phyloP scores from a whole-genome alignment of 2,888 invertebrate genomes.

The Quadroppia sp. region DNA sequence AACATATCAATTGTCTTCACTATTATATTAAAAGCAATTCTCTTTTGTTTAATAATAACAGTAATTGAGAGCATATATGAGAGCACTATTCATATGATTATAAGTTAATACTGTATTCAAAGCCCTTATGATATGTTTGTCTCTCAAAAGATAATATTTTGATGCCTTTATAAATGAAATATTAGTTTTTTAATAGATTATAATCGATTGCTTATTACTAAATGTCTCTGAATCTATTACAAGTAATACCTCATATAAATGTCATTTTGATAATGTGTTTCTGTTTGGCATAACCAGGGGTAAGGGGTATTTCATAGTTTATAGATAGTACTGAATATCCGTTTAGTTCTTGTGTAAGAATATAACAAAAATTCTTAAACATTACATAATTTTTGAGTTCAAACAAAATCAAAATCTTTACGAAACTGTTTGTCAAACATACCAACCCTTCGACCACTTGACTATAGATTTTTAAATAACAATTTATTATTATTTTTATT shows the following conservation, averaged over 20 bases:
- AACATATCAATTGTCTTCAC: constrained; percentile 12
- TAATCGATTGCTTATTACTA: neutral
- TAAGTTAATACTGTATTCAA: neutral
- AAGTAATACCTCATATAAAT: neutral
- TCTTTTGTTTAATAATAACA: constrained; percentile 9
- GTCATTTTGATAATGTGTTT: constrained; percentile 15
- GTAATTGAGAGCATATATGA: neutral
- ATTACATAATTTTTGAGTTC: too few species aligned
- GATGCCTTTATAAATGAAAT: constrained; percentile 7
- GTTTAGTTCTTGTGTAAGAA: too few species aligned
- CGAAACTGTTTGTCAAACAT: too few species aligned
- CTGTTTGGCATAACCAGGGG: neutral
- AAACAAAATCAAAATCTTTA: too few species aligned
- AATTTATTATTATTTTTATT: too few species aligned
- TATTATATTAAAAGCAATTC: neutral
- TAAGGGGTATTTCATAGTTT: neutral
- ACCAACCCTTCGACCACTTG: too few species aligned
- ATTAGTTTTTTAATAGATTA: constrained; percentile 12
- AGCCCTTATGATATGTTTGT: constrained; percentile 19
- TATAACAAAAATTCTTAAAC: too few species aligned
- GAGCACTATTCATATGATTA: neutral
- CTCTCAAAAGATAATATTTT: constrained; percentile 11
- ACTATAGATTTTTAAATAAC: too few species aligned
- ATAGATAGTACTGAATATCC: neutral
- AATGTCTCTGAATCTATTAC: neutral